phyloP scores from a whole-genome alignment of 2,113 vertebrate genomes.

The Zeus faber region DNA sequence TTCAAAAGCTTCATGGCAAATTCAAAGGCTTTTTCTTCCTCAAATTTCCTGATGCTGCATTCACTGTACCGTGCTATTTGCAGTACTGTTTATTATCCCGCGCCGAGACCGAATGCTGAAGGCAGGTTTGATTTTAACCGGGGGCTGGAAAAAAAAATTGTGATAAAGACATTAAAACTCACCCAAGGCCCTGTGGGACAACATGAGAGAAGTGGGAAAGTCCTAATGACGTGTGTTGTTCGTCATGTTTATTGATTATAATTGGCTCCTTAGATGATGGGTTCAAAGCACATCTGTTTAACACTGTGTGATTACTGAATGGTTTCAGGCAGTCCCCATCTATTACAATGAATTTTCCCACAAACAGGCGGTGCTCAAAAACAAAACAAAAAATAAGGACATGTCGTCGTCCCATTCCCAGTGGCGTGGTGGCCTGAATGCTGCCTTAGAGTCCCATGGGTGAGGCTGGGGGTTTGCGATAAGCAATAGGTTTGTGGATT shows the following conservation, averaged over 20 bases:
- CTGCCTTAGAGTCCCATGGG: background rate
- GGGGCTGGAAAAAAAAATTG: background rate
- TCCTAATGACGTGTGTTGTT: slow-evolving; percentile 46
- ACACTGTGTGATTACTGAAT: slow-evolving; percentile 45
- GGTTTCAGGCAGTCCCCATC: slow-evolving; percentile 38
- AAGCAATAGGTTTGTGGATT: slow-evolving; percentile 30
- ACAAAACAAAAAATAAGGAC: slow-evolving; percentile 21
- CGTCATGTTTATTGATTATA: slow-evolving; percentile 54
- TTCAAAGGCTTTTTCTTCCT: slow-evolving; percentile 41
- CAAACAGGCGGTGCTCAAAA: slow-evolving; percentile 30
- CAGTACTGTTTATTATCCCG: slow-evolving; percentile 20
- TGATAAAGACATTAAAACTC: too few relatives aligned
- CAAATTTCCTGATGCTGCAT: slow-evolving; percentile 20
- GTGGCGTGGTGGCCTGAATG: slow-evolving; percentile 22
- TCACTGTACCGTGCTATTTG: slow-evolving; percentile 12
- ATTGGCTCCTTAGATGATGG: slow-evolving; percentile 46
- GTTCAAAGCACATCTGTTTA: slow-evolving; percentile 27
- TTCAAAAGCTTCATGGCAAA: slow-evolving; percentile 60
- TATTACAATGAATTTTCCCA: slow-evolving; percentile 41
- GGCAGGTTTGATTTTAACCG: slow-evolving; percentile 13
- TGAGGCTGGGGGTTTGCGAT: slow-evolving; percentile 28
- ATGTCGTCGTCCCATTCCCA: slow-evolving; percentile 32
- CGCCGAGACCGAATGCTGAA: slow-evolving; percentile 16
- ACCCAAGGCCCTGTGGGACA: slow-evolving; percentile 7
- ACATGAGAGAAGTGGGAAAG: slow-evolving; percentile 10